phyloP scores from a whole-genome alignment of 2,888 invertebrate species.

The Thymelicus sylvestris region DNA sequence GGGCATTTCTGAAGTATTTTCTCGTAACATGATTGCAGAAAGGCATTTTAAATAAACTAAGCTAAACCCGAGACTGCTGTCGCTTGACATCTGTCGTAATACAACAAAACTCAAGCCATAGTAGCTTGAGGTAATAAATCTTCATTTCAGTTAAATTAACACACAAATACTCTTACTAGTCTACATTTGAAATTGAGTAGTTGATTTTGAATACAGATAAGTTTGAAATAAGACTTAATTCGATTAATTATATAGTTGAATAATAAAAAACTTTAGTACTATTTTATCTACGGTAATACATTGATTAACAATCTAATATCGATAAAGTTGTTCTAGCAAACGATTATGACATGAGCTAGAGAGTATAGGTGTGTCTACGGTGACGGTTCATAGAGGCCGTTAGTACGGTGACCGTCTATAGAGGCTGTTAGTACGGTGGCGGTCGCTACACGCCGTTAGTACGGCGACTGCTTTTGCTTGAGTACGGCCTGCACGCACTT shows the following conservation, averaged over 20 bases:
- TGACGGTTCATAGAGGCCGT: too few relatives aligned
- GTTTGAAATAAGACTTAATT: background rate
- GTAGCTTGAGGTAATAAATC: conserved; percentile 13
- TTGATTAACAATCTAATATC: conserved; percentile 2
- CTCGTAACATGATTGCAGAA: conserved; percentile 80
- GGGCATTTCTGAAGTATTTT: conserved; percentile 71
- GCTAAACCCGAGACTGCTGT: conserved; percentile 49
- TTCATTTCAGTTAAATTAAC: conserved; percentile 44
- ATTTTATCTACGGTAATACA: conserved; percentile 1
- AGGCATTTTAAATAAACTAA: conserved; percentile 60
- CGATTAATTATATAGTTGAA: background rate
- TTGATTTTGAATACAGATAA: background rate
- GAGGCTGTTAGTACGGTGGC: background rate
- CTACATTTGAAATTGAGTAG: background rate
- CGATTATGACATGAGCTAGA: conserved; percentile 29
- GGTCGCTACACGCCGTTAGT: conserved; percentile 51
- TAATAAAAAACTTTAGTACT: background rate
- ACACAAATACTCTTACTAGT: conserved; percentile 36
- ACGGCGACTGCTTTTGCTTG: conserved; percentile 86
- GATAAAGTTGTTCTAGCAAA: background rate
- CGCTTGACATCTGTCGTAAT: conserved; percentile 2
- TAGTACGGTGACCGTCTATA: too few relatives aligned
- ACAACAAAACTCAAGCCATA: conserved; percentile 16
- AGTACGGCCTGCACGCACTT: conserved; percentile 97
- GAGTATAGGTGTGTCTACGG: conserved; percentile 25